These are phyloP conservation scores for Castor canadensis DNA, from an alignment of 2,113 vertebrate species.

Conservation along the genomic window DNA sequence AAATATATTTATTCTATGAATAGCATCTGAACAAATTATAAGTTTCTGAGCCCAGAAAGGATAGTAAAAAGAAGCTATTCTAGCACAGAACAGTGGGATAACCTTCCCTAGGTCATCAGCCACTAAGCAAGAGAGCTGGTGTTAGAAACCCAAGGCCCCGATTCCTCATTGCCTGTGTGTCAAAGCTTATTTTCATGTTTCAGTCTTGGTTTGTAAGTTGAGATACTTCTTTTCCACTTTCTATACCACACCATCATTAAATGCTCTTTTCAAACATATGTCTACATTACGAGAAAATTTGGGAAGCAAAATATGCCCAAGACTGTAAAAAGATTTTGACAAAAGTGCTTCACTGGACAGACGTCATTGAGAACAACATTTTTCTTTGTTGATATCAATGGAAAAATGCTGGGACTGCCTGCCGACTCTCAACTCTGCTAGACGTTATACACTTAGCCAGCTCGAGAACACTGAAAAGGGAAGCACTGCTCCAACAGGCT, in stretches of 20 bases:
- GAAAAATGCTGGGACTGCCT: constrained; percentile 6
- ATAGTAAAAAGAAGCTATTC: neutral
- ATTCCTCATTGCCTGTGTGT: neutral
- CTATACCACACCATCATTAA: neutral
- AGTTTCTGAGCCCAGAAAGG: neutral
- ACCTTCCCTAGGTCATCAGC: neutral
- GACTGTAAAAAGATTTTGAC: neutral
- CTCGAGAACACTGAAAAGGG: neutral
- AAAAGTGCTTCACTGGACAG: neutral
- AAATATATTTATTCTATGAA: neutral
- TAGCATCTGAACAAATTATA: neutral
- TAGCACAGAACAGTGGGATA: neutral
- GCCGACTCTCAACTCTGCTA: neutral
- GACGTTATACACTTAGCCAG: neutral
- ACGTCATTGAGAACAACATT: neutral
- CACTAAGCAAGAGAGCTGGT: neutral
- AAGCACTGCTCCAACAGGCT: neutral
- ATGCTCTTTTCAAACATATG: neutral
- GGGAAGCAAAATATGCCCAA: neutral
- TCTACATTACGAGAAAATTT: neutral
- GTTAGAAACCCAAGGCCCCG: neutral
- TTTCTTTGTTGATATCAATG: neutral
- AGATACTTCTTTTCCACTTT: neutral
- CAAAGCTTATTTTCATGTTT: constrained; percentile 29
- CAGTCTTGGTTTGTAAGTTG: neutral